Base-by-base conservation (phyloP, 2,888 invertebrate species). In the Aethes cnicana region DNA sequence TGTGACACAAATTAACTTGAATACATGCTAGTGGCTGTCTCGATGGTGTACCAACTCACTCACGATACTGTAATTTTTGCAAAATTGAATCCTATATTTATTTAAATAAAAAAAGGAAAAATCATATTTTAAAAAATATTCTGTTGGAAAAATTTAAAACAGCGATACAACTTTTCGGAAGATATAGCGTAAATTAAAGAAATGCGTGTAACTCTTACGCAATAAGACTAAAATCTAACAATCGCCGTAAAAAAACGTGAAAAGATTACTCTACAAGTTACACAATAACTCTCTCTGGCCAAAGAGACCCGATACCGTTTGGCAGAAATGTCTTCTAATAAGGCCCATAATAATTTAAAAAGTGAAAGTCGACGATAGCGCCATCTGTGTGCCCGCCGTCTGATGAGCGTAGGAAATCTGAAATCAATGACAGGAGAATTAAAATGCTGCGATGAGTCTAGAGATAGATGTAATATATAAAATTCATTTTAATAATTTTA, bases 301-400 rank as follows among this genome's bases (percentile, higher is more conserved):
- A 20, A 25, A 25, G 12, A 20, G 20, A 20, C 30, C 30, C 4
- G 43, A 44, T 50, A 43, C 30, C 4, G 21, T 44, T 50, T 44
- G 30, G 20, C 25, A 30, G 30, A 36, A 37, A 14, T 20, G 8
- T 18, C 30, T 25, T 25, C 14, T 30, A 25, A n/a, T 21, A 14
- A 36, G 21, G 2, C 46, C 23, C 50, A 39, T 37, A 20, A 54
- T 49, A 42, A 54, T 41, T 50, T 53, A 42, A 55, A 50, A 52
- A 55, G 58, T 58, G 59, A 61, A 61, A 61, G 59, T 52, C 21
- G 26, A 47, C 3, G 5, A 21, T 44, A 48, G 14, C 58, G 58
- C 58, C 60, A 57, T 53, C 60, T 61, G 18, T 53, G 23, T 4
- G 6, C n/a, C n/a, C n/a, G 36, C 30, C 18, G 20, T 33, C 32